phyloP scores from a whole-genome alignment of 2,113 vertebrate genomes.

The Anarhynchus alexandrinus region DNA sequence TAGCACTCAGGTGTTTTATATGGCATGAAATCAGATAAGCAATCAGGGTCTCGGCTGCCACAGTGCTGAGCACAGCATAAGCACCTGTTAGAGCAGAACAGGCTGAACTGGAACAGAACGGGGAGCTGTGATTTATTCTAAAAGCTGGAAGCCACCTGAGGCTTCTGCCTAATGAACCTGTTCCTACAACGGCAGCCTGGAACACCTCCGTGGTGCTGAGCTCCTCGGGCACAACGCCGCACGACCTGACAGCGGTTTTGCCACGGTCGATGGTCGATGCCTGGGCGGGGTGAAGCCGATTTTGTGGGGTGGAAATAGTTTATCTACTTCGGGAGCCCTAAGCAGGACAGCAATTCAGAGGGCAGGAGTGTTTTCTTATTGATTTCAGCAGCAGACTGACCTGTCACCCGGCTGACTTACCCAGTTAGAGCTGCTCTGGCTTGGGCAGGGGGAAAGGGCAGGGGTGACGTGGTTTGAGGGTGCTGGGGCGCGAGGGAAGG shows the following conservation, averaged over 20 bases:
- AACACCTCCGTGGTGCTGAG: neutral
- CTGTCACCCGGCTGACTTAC: neutral
- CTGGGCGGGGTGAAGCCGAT: neutral
- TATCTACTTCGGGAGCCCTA: accelerated
- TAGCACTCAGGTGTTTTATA: neutral
- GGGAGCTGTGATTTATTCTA: neutral
- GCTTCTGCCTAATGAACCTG: neutral
- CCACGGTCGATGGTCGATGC: accelerated
- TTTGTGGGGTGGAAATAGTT: accelerated
- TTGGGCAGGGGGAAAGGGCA: neutral
- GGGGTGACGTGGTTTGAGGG: neutral
- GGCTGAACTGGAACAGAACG: neutral
- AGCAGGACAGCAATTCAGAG: neutral
- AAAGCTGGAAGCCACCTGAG: neutral
- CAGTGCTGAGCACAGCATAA: neutral
- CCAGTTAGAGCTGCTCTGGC: accelerated
- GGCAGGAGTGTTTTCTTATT: neutral
- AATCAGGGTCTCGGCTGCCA: neutral
- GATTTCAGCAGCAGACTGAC: neutral
- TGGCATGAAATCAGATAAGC: neutral
- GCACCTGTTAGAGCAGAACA: neutral
- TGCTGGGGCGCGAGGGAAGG: neutral
- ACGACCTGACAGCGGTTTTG: accelerated
- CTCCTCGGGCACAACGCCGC: neutral
- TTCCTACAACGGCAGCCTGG: neutral